Base-by-base conservation (phyloP, 64 coral and sea anemone genomes). In the Cladopsammia gracilis region DNA sequence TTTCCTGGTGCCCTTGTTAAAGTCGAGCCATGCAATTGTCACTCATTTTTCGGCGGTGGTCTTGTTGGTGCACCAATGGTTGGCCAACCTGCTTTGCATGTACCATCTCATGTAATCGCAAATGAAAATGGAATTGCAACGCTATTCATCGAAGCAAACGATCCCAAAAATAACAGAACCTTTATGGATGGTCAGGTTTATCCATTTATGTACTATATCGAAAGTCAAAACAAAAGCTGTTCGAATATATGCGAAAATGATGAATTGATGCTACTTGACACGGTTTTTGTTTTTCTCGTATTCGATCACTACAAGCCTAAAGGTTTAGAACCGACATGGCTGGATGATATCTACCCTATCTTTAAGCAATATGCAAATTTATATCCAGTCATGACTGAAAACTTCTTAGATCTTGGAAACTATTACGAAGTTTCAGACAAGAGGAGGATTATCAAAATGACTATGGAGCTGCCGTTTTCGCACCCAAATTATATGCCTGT, bases 401-500 rank as follows among this genome's bases (percentile, higher is more conserved):
- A 98, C 54, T 88, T 98, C 34, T 74, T 98, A 23, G 88, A 97
- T 70, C 64, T 97, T 22, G 96, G 92, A 67, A 94, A 97, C 73
- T 97, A 97, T 59, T 86, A 97, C 14, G 88, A 97, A 8, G 96
- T 97, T 12, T 48, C 52, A 18, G 52, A 58, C 4, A 50, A 72
- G 14, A 86, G 66, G 7, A 85, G 43, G 1, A 58, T 80, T 10
- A 97, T 93, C 7, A 85, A 25, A 88, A 75, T 88, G 82, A 94
- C 82, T 7, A 72, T 97, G 75, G 61, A 82, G 20, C 53, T 97
- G 19, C 92, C 96, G 13, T 64, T 77, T 19, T 87, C 74, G 1
- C 92, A 97, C 67, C 92, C 96, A 58, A 97, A 97, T 67, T 74
- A 94, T 71, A 97, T 97, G 96, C 96, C 96, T 6, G 88, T 94